Percentiles rank a stretch among this genome's conserved stretches.
Conservation (phyloP, 2,113 vertebrate genomes). For the Lophius piscatorius region DNA sequence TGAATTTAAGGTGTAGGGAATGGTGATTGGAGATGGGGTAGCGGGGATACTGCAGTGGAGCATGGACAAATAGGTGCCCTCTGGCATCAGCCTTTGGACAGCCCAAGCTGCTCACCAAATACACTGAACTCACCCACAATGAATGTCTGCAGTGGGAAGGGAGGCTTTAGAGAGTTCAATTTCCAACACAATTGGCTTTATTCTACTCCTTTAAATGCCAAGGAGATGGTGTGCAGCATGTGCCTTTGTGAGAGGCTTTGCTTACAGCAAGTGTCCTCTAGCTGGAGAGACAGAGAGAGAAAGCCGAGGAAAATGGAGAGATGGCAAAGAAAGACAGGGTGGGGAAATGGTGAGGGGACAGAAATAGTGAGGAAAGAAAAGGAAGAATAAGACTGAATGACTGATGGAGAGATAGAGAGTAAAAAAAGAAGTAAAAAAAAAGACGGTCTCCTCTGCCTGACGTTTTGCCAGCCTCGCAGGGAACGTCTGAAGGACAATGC, state of each 20-base stretch:
- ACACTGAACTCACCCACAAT: constrained; percentile 80
- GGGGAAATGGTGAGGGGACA: constrained; percentile 45
- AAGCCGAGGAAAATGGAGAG: constrained; percentile 49
- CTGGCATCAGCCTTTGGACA: constrained; percentile 77
- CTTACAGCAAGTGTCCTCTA: constrained; percentile 75
- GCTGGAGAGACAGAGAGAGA: constrained; percentile 63
- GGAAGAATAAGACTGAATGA: constrained; percentile 54
- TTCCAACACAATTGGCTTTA: constrained; percentile 83
- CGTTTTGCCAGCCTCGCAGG: constrained; percentile 67
- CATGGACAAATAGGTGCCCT: constrained; percentile 76
- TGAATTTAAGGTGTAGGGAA: constrained; percentile 57
- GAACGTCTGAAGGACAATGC: constrained; percentile 76
- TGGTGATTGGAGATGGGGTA: constrained; percentile 30
- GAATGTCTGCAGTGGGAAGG: constrained; percentile 75
- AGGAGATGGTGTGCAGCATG: constrained; percentile 74
- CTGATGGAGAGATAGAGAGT: constrained; percentile 45
- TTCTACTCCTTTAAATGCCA: constrained; percentile 82
- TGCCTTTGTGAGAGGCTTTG: constrained; percentile 77
- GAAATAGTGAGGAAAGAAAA: constrained; percentile 67
- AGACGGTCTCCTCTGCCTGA: constrained; percentile 71
- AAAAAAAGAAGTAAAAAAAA: constrained; percentile 26
- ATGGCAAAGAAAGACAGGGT: constrained; percentile 44
- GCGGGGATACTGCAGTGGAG: constrained; percentile 59
- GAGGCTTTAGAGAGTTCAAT: constrained; percentile 83
- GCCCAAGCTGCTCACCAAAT: constrained; percentile 75